A percentile compares a stretch with the other conserved stretches of the same genome.
Conservation (phyloP, 2,888 invertebrate species). For the Drosophila peninsularis region DNA sequence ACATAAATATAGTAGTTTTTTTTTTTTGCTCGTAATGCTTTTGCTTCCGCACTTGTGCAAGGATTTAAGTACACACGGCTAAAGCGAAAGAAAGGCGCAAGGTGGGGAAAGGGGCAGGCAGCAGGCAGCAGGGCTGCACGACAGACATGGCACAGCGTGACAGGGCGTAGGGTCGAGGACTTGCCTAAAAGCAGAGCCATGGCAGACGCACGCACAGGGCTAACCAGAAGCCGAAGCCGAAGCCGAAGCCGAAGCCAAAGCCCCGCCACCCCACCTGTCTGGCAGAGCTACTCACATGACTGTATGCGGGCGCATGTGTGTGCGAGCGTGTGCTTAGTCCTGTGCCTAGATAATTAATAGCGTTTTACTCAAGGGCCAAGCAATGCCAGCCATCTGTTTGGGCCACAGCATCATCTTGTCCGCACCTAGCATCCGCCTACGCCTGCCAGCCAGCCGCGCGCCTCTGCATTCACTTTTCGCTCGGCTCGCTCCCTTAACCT, state of each 20-base stretch:
- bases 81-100: conserved; percentile 15
- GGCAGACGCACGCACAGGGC: conserved; percentile 26
- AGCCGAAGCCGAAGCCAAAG: too few relatives aligned
- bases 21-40: conserved; percentile 58
- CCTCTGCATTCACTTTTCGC: conserved; percentile 15
- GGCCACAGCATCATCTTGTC: conserved; percentile 53
- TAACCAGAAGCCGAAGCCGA: neutral
- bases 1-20: conserved; percentile 58
- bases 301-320: conserved; percentile 16
- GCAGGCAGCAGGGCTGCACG: conserved; percentile 1
- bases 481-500: conserved; percentile 64
- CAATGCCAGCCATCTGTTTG: conserved; percentile 70
- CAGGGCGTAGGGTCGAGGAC: conserved; percentile 44
- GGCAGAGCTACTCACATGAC: conserved; percentile 13
- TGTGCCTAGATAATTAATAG: conserved; percentile 74
- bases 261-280: conserved; percentile 21
- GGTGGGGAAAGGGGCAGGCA: neutral
- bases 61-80: conserved; percentile 31
- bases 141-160: conserved; percentile 27
- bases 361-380: conserved; percentile 78
- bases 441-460: neutral
- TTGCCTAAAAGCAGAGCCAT: conserved; percentile 45
- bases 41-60: conserved; percentile 67
- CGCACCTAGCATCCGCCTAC: conserved; percentile 30
- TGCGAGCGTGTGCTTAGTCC: conserved; percentile 28